Base-by-base conservation (phyloP, 2,797 vertebrate species). In the Aldrovandia affinis region DNA sequence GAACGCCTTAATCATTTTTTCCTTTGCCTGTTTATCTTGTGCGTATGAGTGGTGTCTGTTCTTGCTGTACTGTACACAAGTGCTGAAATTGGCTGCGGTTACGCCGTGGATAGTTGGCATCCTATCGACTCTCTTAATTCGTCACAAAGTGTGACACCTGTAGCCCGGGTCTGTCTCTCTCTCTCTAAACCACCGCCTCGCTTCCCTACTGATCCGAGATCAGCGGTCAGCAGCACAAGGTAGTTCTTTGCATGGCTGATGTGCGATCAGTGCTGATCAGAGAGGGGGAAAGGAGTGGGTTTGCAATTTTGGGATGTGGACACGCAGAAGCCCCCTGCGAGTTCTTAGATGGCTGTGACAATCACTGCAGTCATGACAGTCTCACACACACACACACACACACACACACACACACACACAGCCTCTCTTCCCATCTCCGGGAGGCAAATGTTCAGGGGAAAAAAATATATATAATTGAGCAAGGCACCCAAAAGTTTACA, bases 341-440 rank as follows among this genome's bases (percentile, higher is more conserved):
- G 73, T 77, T 14, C 30, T 75, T 44, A 75, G 42, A 75, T 42
- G 36, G 75, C n/a, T n/a, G n/a, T n/a, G n/a, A n/a, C n/a, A n/a
- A n/a, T n/a, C 7, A 50, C 18, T 25, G n/a, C 28, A 59, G n/a
- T 6, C 42, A 33, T 61, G 9, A 3, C 57, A 59, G 33, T 44
- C 22, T 25, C 1, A 36, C 8, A 61, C 22, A 3, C 30, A 22
- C 28, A 5, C 42, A n/a, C n/a, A n/a, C 14, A 15, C 44, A n/a
- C 4, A 52, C 33, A 3, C 28, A 30, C 44, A 73, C 22, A 12
- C 2, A 55, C 61, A 12, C 50, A 52, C 33, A 36, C 22, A 25
- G 28, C 55, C 83, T 3, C n/a, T 36, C 78, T 84, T 63, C n/a
- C n/a, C 14, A 47, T 73, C 61, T 65, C 33, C 12, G 50, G 52